Percentiles rank a stretch among this genome's conserved stretches.
phyloP scores from a whole-genome alignment of 1,140 invertebrate species.

The Delia radicum region DNA sequence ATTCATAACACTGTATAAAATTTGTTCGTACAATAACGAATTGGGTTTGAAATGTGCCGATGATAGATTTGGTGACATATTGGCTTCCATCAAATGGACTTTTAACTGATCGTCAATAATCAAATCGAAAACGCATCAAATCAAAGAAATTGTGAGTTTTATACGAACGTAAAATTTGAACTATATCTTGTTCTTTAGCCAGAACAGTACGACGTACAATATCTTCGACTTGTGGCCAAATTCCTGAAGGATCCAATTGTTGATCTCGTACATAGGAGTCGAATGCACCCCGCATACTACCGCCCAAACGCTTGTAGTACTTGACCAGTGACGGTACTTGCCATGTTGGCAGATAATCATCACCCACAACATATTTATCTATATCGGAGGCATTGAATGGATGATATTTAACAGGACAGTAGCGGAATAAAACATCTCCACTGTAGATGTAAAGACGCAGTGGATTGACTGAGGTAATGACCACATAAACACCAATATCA shows the following conservation, averaged over 20 bases:
- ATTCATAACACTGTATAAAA: slow-evolving; percentile 82
- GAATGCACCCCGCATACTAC: slow-evolving; percentile 85
- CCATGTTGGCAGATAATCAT: slow-evolving; percentile 94
- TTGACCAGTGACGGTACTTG: slow-evolving; percentile 81
- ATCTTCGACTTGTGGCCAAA: slow-evolving; percentile 82
- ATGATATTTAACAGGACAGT: slow-evolving; percentile 89
- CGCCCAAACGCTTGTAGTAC: slow-evolving; percentile 75
- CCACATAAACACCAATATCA: slow-evolving; percentile 94
- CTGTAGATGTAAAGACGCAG: slow-evolving; percentile 86
- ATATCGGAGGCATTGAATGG: slow-evolving; percentile 81
- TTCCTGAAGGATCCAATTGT: slow-evolving; percentile 68
- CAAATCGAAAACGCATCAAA: slow-evolving; percentile 91
- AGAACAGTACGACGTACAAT: slow-evolving; percentile 74
- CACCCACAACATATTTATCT: slow-evolving; percentile 93
- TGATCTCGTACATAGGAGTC: slow-evolving; percentile 73
- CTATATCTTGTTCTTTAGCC: slow-evolving; percentile 72
- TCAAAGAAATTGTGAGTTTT: slow-evolving; percentile 85
- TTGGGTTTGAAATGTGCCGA: slow-evolving; percentile 90
- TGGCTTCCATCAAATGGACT: slow-evolving; percentile 91
- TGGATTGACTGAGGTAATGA: slow-evolving; percentile 88
- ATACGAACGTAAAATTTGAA: slow-evolving; percentile 61
- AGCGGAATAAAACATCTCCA: slow-evolving; percentile 86
- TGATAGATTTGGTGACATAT: slow-evolving; percentile 97
- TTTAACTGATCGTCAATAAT: slow-evolving; percentile 86
- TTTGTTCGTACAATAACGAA: slow-evolving; percentile 87